Conservation (phyloP, 2,888 invertebrate species). For the Callyntrura guangdongensis region DNA sequence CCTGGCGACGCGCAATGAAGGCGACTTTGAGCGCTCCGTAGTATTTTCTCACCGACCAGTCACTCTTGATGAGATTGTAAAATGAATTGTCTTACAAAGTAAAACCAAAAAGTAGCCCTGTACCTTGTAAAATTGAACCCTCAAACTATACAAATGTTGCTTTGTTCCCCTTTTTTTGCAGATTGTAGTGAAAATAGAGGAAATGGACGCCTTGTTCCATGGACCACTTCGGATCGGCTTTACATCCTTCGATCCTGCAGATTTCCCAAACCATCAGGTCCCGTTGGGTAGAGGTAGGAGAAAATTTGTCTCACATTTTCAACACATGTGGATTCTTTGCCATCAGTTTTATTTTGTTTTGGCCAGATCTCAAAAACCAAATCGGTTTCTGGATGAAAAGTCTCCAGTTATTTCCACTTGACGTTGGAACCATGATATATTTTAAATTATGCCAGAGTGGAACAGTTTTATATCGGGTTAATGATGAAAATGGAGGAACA, state of each 20-base stretch:
- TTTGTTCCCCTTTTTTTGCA: not conserved
- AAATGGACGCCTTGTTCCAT: constrained; percentile 52
- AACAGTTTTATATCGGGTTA: constrained; percentile 64
- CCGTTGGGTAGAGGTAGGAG: constrained; percentile 49
- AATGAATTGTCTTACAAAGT: not conserved
- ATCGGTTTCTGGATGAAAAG: constrained; percentile 72
- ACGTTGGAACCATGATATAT: constrained; percentile 43
- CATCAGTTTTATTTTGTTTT: not conserved
- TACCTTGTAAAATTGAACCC: not conserved
- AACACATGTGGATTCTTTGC: not conserved
- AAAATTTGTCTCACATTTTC: no score
- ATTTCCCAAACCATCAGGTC: constrained; percentile 17
- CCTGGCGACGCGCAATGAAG: constrained; percentile 56
- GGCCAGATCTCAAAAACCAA: constrained; percentile 62
- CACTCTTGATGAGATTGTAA: constrained; percentile 65
- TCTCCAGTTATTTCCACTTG: constrained; percentile 57
- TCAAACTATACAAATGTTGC: not conserved
- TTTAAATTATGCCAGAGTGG: constrained; percentile 72
- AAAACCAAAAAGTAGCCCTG: not conserved
- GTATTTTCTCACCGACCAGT: constrained; percentile 78
- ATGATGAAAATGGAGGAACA: constrained; percentile 63
- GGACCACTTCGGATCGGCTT: constrained; percentile 80
- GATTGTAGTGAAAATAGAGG: constrained; percentile 71
- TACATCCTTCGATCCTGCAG: constrained; percentile 75
- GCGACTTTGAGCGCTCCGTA: constrained; percentile 73